Base-by-base conservation (phyloP, 2,888 invertebrate genomes). In the Leptopterna dolabrata region DNA sequence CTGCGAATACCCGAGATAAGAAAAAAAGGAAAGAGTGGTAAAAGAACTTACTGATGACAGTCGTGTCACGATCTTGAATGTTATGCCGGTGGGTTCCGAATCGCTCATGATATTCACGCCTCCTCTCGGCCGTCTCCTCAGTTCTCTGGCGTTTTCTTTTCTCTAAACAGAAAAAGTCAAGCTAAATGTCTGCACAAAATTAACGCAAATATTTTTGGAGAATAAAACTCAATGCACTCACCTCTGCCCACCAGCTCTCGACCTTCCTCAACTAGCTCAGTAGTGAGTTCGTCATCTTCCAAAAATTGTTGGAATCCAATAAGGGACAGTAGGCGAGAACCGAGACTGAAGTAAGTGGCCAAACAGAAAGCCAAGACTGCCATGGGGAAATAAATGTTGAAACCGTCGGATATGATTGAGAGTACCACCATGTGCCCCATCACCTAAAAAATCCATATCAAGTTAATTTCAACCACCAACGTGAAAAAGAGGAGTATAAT, bases 401-500 rank as follows among this genome's bases (percentile, higher is more conserved):
- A 99, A 11, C 99, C 99, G 92, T 98, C 97, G 0, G 99, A 96
- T 90, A 99, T 97, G 88, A 99, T 97, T 41, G 97, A 96, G 86
- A 99, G 95, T 0, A 99, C 98, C 92, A 99, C 99, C 98, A 99
- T 97, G 92, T 99, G 99, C 0, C 99, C 99, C 99, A 99, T 99
- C 90, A 98, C 95, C 96, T 96, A 91, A 11, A 89, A 88, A 29
- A n/a, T n/a, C 14, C 30, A 6, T 55, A n/a, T 6, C 55, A 55
- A 78, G n/a, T 6, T 55, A 55, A n/a, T 55, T 55, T 55, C 55
- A n/a, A n/a, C n/a, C n/a, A n/a, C n/a, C n/a, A n/a, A n/a, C n/a
- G n/a, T n/a, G n/a, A n/a, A n/a, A n/a, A n/a, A n/a, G n/a, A n/a
- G n/a, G 55, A 55, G 55, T 11, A n/a, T 55, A 19, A 3, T n/a